A percentile compares a stretch with the other conserved stretches of the same genome.
phyloP scores from a whole-genome alignment of 1,140 invertebrate species.

The Caenorhabditis remanei region DNA sequence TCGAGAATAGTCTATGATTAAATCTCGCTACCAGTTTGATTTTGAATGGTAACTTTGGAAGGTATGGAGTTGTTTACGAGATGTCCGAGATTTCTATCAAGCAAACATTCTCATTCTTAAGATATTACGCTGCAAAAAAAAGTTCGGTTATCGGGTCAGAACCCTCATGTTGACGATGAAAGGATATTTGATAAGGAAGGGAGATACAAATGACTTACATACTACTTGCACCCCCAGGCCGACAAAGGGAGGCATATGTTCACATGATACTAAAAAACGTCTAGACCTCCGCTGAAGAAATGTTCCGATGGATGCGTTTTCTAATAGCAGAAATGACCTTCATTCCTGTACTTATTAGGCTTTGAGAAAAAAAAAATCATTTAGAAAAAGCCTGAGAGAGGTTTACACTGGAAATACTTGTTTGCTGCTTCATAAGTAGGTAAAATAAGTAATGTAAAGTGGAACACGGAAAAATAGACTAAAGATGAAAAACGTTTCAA shows the following conservation, averaged over 20 bases:
- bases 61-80: no score
- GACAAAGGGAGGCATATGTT: background rate
- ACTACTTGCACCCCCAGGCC: background rate
- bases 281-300: background rate
- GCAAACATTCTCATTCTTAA: no score
- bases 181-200: background rate
- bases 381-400: no score
- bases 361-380: no score
- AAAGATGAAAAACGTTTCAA: no score
- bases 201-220: background rate
- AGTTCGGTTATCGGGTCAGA: background rate
- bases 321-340: background rate
- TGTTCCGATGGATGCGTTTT: background rate
- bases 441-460: no score
- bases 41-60: background rate
- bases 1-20: no score
- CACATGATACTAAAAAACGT: conserved; percentile 3
- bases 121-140: no score
- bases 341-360: background rate
- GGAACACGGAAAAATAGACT: no score
- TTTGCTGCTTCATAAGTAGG: no score
- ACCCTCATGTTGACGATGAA: background rate
- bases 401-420: no score
- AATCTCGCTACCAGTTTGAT: background rate
- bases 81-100: no score